Evolutionary conservation across 2,113 vertebrate species (phyloP).

Genomic region (Mus musculus): GRCm39 chr19:57519001-57519500

Average conservation of each 20-base stretch:
- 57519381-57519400: background rate
- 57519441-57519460: background rate
- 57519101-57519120: background rate
- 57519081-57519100: background rate
- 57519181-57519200: background rate
- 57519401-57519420: background rate
- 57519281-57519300: background rate
- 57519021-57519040: background rate
- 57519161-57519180: background rate
- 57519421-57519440: background rate
- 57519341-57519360: background rate
- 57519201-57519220: background rate
- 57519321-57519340: background rate
- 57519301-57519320: background rate
- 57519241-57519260: background rate
- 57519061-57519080: background rate
- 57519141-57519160: background rate
- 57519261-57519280: background rate
- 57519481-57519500: background rate
- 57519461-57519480: background rate
- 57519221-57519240: background rate
- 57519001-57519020: background rate
- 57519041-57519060: background rate
- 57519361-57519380: accelerated
- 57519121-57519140: slow-evolving; percentile 1